phyloP scores from a whole-genome alignment of 2,797 vertebrate genomes.

The Staurois parvus region DNA sequence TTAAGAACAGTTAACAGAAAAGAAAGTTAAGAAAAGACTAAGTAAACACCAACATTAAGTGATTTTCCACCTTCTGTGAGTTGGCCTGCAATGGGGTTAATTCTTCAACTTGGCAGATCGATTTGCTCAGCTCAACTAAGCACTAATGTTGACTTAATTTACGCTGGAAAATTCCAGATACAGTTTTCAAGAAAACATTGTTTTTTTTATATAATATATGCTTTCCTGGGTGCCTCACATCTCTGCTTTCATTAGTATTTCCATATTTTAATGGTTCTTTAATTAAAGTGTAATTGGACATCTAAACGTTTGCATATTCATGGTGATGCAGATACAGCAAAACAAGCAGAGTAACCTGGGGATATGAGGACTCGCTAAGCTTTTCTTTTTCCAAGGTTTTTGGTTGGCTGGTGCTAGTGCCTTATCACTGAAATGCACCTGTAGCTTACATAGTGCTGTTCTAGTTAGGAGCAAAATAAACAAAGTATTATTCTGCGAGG shows the following conservation, averaged over 20 bases:
- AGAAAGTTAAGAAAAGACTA: too few species aligned
- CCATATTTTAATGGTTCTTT: slow-evolving; percentile 71
- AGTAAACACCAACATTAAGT: too few species aligned
- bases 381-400: slow-evolving; percentile 11
- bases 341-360: slow-evolving; percentile 69
- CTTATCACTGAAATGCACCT: slow-evolving; percentile 24
- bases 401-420: background rate
- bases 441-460: background rate
- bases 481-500: background rate
- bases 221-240: slow-evolving; percentile 68
- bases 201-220: slow-evolving; percentile 51
- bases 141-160: slow-evolving; percentile 7
- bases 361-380: slow-evolving; percentile 23
- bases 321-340: slow-evolving; percentile 66
- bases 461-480: background rate
- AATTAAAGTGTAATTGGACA: slow-evolving; percentile 76
- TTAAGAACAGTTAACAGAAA: too few species aligned
- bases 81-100: too few species aligned
- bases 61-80: too few species aligned
- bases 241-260: slow-evolving; percentile 71
- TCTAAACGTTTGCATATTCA: slow-evolving; percentile 74
- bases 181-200: too few species aligned
- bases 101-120: too few species aligned
- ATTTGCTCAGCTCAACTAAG: too few species aligned
- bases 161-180: slow-evolving; percentile 10